These are phyloP conservation scores for Paracentrotus lividus DNA, from an alignment of 53 echinoderm and acorn worm genomes.

Conservation along the genomic window DNA sequence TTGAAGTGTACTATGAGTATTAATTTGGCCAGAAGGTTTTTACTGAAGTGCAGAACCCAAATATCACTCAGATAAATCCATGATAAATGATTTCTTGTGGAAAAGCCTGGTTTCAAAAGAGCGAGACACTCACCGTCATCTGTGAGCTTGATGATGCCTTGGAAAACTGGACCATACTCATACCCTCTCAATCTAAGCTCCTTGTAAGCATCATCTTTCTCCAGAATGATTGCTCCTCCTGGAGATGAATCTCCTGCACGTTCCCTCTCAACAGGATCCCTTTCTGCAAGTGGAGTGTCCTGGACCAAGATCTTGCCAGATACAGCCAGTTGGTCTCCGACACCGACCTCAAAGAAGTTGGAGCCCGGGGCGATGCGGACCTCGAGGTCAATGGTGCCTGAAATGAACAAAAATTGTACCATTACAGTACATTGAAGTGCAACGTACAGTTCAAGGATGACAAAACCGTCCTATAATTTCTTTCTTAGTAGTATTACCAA, in stretches of 20 bases:
- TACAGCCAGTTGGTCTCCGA: constrained; percentile 85
- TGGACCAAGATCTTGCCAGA: constrained; percentile 81
- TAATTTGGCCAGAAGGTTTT: too few relatives aligned
- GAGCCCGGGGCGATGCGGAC: constrained; percentile 82
- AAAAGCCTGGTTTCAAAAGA: too few relatives aligned
- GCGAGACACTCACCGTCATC: constrained; percentile 76
- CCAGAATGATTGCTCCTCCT: constrained; percentile 66
- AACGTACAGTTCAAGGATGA: too few relatives aligned
- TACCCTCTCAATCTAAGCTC: constrained; percentile 82
- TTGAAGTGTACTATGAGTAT: too few relatives aligned
- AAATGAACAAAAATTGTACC: too few relatives aligned
- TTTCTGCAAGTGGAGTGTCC: constrained; percentile 67
- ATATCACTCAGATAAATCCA: too few relatives aligned
- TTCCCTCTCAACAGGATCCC: too few relatives aligned
- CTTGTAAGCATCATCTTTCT: constrained; percentile 77
- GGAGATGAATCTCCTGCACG: background rate
- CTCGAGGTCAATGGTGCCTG: constrained; percentile 81
- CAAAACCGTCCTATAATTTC: too few relatives aligned
- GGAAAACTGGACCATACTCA: constrained; percentile 80
- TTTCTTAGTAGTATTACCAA: too few relatives aligned
- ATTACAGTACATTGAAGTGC: too few relatives aligned
- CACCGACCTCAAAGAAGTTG: constrained; percentile 84
- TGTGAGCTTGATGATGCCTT: constrained; percentile 73
- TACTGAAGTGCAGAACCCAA: too few relatives aligned
- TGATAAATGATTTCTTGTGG: too few relatives aligned